Conservation (phyloP, 2,888 invertebrate species). For the Hydrotaea cyrtoneurina region DNA sequence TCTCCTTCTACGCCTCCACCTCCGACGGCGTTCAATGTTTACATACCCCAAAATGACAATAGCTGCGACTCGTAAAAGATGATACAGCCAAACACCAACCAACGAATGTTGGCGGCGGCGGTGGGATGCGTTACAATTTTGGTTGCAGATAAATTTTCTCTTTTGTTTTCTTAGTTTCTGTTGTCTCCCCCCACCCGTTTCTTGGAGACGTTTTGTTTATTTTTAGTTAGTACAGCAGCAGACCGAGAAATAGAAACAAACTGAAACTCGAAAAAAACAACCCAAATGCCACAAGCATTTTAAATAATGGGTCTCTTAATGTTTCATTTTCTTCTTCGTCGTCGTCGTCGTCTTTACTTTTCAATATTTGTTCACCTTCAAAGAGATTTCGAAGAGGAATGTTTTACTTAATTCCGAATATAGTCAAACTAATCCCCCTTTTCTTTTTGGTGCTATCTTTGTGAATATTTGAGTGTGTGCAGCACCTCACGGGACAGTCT, state of each 20-base stretch:
- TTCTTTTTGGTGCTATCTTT: conserved; percentile 6
- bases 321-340: background rate
- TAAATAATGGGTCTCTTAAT: conserved; percentile 21
- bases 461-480: background rate
- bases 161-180: conserved; percentile 13
- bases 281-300: conserved; percentile 46
- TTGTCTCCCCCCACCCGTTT: background rate
- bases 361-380: conserved; percentile 22
- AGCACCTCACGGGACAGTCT: conserved; percentile 1
- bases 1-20: background rate
- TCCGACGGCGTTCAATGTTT: conserved; percentile 8
- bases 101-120: conserved; percentile 24
- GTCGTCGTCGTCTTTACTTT: conserved; percentile 22
- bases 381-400: conserved; percentile 12
- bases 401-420: background rate
- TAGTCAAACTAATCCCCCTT: conserved; percentile 5
- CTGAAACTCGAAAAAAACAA: conserved; percentile 25
- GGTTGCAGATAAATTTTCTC: conserved; percentile 53
- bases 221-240: conserved; percentile 44
- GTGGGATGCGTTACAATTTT: conserved; percentile 46
- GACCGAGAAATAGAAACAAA: conserved; percentile 12
- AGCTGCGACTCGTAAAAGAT: conserved; percentile 1
- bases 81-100: background rate
- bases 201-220: conserved; percentile 51
- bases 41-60: conserved; percentile 38